Percentiles rank a stretch among this genome's conserved stretches.
These are phyloP conservation scores for Danionella cerebrum DNA, from an alignment of 2,113 vertebrate genomes.

Conservation along the genomic window DNA sequence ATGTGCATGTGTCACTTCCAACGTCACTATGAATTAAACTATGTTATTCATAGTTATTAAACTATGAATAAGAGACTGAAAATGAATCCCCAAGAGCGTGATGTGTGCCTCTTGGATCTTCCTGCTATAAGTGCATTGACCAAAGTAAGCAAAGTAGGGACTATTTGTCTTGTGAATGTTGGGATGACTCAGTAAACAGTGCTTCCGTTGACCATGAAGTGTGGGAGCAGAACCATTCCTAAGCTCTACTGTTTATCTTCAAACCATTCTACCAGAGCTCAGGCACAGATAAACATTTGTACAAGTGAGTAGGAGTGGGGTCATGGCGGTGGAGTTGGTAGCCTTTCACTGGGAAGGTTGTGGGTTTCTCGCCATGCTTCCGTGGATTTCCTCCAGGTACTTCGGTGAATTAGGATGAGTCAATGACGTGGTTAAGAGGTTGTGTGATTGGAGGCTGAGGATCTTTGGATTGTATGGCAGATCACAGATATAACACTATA, in stretches of 20 bases:
- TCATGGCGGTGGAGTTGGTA: not conserved
- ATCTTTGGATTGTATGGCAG: no score
- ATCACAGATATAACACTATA: no score
- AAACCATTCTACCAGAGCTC: not conserved
- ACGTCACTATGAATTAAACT: no score
- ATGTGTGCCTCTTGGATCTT: not conserved
- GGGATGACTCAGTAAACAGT: not conserved
- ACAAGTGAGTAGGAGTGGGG: no score
- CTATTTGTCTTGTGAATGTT: not conserved
- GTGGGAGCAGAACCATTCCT: not conserved
- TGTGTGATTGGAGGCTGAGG: no score
- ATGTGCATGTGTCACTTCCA: not conserved
- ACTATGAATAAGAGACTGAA: not conserved
- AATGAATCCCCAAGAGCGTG: not conserved
- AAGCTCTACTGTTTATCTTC: slow-evolving; percentile 17
- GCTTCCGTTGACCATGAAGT: not conserved
- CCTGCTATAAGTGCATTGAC: not conserved
- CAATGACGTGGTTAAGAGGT: no score
- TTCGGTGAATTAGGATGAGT: no score
- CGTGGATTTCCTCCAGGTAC: no score
- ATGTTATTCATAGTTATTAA: no score
- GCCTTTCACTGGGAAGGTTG: no score
- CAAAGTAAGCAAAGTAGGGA: not conserved
- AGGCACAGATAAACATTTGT: not conserved
- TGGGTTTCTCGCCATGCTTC: no score